Evolutionary conservation across 2,113 vertebrate species (phyloP).

Genomic region (Pseudolaguvia tuberculata): DNA sequence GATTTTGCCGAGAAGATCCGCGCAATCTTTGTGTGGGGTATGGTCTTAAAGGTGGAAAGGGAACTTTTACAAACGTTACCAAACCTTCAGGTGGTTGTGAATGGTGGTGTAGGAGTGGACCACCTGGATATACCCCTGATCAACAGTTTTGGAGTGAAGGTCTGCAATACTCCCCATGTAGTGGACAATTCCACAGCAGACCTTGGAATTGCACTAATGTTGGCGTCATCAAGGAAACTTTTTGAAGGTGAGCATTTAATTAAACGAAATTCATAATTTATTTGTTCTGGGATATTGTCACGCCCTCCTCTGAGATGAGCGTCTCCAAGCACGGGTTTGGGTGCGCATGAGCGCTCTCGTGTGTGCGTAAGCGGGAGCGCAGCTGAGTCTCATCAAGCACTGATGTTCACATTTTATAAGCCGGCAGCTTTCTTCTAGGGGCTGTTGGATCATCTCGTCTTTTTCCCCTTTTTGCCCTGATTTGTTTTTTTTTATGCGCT

Average conservation of each 20-base stretch:
- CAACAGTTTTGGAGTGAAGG: conserved; percentile 68
- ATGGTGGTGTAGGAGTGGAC: conserved; percentile 71
- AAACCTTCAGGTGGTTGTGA: conserved; percentile 68
- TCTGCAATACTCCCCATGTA: conserved; percentile 66
- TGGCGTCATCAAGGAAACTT: conserved; percentile 72
- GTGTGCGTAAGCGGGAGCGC: no score
- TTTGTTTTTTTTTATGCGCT: no score
- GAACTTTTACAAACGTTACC: conserved; percentile 67
- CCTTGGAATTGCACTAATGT: conserved; percentile 70
- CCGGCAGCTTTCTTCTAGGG: no score
- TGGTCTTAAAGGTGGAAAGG: conserved; percentile 44
- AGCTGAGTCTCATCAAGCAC: no score
- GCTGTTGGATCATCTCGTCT: no score
- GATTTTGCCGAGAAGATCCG: conserved; percentile 61
- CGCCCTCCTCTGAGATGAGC: no score
- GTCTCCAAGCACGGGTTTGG: no score
- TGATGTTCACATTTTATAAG: no score
- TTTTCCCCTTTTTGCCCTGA: no score
- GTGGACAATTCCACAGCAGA: conserved; percentile 74
- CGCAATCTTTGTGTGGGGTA: conserved; percentile 62
- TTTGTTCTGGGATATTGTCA: no score
- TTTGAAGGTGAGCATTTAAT: conserved; percentile 64
- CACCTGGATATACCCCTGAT: conserved; percentile 72
- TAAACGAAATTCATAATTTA: no score
- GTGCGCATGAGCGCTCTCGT: no score